These are phyloP conservation scores for Leguminivora glycinivorella DNA, from an alignment of 1,140 invertebrate species.

Conservation along the genomic window DNA sequence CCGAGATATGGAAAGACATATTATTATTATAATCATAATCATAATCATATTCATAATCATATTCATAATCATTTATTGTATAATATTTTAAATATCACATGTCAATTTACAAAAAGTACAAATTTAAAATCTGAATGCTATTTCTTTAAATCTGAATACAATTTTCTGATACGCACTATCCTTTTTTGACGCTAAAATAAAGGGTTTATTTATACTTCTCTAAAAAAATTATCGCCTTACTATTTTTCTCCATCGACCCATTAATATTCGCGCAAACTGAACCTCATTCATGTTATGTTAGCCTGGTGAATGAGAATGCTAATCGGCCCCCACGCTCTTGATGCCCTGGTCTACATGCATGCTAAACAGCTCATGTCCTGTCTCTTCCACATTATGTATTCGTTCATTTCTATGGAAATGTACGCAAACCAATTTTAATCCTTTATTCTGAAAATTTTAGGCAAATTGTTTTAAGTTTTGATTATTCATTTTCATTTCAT, in stretches of 20 bases:
- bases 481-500: background rate
- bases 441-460: background rate
- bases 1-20: no score
- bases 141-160: no score
- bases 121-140: no score
- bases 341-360: constrained; percentile 13
- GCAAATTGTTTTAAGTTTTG: background rate
- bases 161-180: no score
- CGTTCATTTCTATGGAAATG: constrained; percentile 20
- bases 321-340: constrained; percentile 8
- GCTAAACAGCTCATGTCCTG: constrained; percentile 18
- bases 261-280: background rate
- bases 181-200: no score
- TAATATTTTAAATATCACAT: no score
- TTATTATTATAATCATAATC: no score
- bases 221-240: no score
- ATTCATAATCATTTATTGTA: no score
- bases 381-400: constrained; percentile 12
- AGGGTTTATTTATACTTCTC: no score
- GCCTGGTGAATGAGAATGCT: constrained; percentile 21
- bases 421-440: background rate
- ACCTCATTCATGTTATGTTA: constrained; percentile 4
- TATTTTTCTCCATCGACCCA: background rate
- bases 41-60: no score
- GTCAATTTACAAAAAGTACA: no score